Evolutionary conservation across 2,113 vertebrate genomes (phyloP).

Genomic region (Tor tambroides): DNA sequence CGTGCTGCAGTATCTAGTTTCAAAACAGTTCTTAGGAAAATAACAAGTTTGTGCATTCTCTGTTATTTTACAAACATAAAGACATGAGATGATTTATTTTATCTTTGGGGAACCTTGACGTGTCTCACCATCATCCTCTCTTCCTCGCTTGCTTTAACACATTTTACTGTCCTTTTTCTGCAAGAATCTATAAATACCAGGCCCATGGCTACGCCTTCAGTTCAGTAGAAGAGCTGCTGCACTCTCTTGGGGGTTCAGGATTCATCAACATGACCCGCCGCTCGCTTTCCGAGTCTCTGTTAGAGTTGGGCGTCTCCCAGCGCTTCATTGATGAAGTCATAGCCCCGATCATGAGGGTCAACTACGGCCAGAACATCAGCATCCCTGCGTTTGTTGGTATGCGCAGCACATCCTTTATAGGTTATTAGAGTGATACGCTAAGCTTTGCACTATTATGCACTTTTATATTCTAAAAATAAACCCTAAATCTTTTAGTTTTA

Average conservation of each 20-base stretch:
- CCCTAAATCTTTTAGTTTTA: too few relatives aligned
- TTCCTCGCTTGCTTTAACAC: not conserved
- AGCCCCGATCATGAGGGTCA: slow-evolving; percentile 89
- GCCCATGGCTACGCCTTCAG: slow-evolving; percentile 94
- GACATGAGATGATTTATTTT: not conserved
- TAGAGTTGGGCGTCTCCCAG: slow-evolving; percentile 93
- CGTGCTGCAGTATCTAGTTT: not conserved
- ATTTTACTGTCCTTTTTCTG: slow-evolving; percentile 13
- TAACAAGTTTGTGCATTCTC: not conserved
- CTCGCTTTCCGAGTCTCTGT: slow-evolving; percentile 88
- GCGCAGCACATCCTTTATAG: slow-evolving; percentile 12
- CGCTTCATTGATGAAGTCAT: slow-evolving; percentile 95
- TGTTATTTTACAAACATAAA: not conserved
- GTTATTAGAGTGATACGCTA: not conserved
- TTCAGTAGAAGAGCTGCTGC: slow-evolving; percentile 89
- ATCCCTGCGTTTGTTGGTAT: slow-evolving; percentile 96
- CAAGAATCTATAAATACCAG: slow-evolving; percentile 98
- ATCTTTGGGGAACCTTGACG: not conserved
- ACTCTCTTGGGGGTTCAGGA: slow-evolving; percentile 86
- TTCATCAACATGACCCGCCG: slow-evolving; percentile 95
- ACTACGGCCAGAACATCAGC: slow-evolving; percentile 90
- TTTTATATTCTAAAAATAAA: not conserved
- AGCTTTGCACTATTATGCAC: not conserved
- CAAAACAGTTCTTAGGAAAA: not conserved
- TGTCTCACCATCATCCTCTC: not conserved